A percentile compares a stretch with the other conserved stretches of the same genome.
phyloP scores from a whole-genome alignment of 1,140 invertebrate genomes.

The Gryon sp. region DNA sequence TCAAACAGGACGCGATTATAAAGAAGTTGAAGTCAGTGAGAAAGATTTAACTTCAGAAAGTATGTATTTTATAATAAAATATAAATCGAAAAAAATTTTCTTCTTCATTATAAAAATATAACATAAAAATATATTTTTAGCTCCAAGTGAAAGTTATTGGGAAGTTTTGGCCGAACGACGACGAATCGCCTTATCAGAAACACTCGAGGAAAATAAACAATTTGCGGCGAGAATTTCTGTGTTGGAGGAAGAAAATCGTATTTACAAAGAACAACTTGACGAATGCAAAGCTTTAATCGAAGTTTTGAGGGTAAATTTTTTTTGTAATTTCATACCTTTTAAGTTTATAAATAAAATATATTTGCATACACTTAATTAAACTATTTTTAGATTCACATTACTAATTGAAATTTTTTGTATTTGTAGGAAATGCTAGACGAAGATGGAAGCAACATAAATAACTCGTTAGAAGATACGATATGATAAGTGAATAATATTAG shows the following conservation, averaged over 20 bases:
- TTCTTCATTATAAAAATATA: too few species aligned
- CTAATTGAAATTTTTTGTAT: conserved; percentile 34
- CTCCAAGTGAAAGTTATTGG: conserved; percentile 85
- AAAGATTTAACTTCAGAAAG: too few species aligned
- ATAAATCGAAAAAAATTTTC: too few species aligned
- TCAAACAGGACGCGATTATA: too few species aligned
- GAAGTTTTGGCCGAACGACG: conserved; percentile 83
- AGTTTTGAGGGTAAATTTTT: conserved; percentile 82
- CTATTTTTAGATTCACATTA: too few species aligned
- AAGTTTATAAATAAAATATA: too few species aligned
- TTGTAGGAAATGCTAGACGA: conserved; percentile 75
- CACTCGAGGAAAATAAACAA: conserved; percentile 83
- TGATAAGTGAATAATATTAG: not conserved
- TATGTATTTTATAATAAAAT: too few species aligned
- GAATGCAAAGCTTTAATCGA: conserved; percentile 84
- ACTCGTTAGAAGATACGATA: conserved; percentile 73
- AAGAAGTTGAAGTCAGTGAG: too few species aligned
- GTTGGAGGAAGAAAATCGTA: conserved; percentile 82
- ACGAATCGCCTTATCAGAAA: conserved; percentile 82
- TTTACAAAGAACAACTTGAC: conserved; percentile 84
- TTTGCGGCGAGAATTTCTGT: conserved; percentile 79
- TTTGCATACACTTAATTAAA: too few species aligned
- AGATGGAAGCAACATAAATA: conserved; percentile 73
- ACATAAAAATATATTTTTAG: too few species aligned
- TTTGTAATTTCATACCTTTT: conserved; percentile 10